phyloP scores from a whole-genome alignment of 2,797 vertebrate species.

The Leptatherina wallacei region DNA sequence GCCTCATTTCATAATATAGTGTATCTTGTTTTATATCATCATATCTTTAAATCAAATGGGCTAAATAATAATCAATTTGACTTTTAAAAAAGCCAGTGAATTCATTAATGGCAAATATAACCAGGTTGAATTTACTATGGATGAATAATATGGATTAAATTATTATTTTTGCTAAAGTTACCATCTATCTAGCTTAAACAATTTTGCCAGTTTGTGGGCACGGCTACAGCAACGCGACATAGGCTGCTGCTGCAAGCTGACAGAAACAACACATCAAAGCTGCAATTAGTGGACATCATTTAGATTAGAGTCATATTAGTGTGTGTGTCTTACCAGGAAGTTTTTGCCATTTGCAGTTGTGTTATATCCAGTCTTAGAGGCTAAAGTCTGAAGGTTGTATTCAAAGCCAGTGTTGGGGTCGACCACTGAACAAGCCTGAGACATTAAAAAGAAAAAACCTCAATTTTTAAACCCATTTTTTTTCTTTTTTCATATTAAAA shows the following conservation, averaged over 20 bases:
- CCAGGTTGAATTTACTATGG: neutral
- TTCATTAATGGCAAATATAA: neutral
- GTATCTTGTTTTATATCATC: too few species aligned
- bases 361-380: slow-evolving; percentile 78
- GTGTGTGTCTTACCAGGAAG: slow-evolving; percentile 83
- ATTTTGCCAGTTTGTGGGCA: too few species aligned
- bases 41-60: neutral
- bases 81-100: too few species aligned
- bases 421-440: slow-evolving; percentile 87
- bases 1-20: too few species aligned
- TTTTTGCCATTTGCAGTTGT: slow-evolving; percentile 81
- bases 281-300: too few species aligned
- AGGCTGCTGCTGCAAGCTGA: neutral
- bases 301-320: too few species aligned
- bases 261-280: neutral
- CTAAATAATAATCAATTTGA: neutral
- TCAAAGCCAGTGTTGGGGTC: slow-evolving; percentile 91
- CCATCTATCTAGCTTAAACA: too few species aligned
- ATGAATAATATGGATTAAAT: neutral
- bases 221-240: too few species aligned
- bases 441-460: neutral
- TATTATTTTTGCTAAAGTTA: too few species aligned
- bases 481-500: too few species aligned
- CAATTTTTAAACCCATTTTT: too few species aligned
- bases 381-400: slow-evolving; percentile 88